Percentiles rank a stretch among this genome's conserved stretches.
These are phyloP conservation scores for Tanypteryx hageni DNA, from an alignment of 2,888 invertebrate species.

Conservation along the genomic window DNA sequence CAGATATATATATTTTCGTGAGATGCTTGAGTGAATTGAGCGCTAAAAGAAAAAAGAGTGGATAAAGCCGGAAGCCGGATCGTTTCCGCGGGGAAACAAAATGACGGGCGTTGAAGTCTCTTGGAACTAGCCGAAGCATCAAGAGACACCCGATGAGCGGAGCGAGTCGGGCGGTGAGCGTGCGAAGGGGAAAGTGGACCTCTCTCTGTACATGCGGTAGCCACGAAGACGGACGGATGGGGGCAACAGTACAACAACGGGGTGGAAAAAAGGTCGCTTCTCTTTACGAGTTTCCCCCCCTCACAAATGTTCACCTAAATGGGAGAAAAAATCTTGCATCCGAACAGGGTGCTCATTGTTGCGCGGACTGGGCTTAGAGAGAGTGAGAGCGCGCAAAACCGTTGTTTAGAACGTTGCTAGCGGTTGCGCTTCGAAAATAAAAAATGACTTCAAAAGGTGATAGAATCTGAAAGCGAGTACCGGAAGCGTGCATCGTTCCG, in stretches of 20 bases:
- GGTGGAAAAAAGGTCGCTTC: background rate
- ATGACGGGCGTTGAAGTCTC: constrained; percentile 5
- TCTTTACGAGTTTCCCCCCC: background rate
- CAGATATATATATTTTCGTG: background rate
- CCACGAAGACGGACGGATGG: background rate
- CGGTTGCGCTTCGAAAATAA: background rate
- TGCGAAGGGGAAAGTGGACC: background rate
- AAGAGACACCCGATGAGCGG: background rate
- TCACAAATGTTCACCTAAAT: background rate
- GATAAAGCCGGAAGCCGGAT: background rate
- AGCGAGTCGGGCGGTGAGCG: background rate
- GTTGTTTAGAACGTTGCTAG: background rate
- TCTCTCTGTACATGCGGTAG: background rate
- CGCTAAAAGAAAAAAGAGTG: background rate
- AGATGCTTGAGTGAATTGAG: background rate
- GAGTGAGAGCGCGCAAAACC: background rate
- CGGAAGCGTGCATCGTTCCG: background rate
- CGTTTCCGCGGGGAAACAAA: background rate
- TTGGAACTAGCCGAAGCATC: background rate
- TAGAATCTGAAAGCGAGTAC: background rate
- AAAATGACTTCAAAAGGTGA: background rate
- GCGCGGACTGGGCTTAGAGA: background rate
- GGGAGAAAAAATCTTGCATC: background rate
- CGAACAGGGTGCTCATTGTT: background rate
- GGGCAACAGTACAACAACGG: background rate